A percentile compares a stretch with the other conserved stretches of the same genome.
Evolutionary conservation across 2,888 invertebrate species (phyloP).

Genomic region (Phlogophora meticulosa): DNA sequence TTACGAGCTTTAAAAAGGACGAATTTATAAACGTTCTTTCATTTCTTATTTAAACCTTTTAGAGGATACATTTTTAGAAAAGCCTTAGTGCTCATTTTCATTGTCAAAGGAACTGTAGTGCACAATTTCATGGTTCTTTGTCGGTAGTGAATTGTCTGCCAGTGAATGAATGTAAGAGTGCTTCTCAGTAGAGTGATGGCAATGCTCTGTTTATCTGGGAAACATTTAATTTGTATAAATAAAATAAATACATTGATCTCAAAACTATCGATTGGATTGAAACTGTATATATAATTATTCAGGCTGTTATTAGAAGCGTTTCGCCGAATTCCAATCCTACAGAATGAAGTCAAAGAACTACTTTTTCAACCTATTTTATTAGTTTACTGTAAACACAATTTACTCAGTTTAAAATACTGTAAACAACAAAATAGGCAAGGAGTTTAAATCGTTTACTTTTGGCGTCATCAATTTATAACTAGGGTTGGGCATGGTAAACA

Average conservation of each 20-base stretch:
- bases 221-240: neutral
- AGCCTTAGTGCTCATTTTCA: too few relatives aligned
- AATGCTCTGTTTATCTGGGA: neutral
- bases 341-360: conserved; percentile 41
- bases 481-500: conserved; percentile 46
- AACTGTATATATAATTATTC: conserved; percentile 31
- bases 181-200: too few relatives aligned
- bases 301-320: conserved; percentile 15
- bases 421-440: conserved; percentile 59
- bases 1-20: too few relatives aligned
- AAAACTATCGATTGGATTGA: conserved; percentile 1
- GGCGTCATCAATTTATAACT: conserved; percentile 63
- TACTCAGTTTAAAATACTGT: conserved; percentile 44
- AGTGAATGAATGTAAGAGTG: too few relatives aligned
- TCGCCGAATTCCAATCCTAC: conserved; percentile 10
- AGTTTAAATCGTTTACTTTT: conserved; percentile 69
- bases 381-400: conserved; percentile 48
- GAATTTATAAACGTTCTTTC: too few relatives aligned
- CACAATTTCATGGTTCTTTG: too few relatives aligned
- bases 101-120: too few relatives aligned
- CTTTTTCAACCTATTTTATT: conserved; percentile 39
- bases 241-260: conserved; percentile 18
- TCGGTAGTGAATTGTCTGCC: too few relatives aligned
- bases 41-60: too few relatives aligned
- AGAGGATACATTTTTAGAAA: too few relatives aligned